These are phyloP conservation scores for Stomorhina lunata DNA, from an alignment of 2,888 invertebrate genomes.

Conservation along the genomic window DNA sequence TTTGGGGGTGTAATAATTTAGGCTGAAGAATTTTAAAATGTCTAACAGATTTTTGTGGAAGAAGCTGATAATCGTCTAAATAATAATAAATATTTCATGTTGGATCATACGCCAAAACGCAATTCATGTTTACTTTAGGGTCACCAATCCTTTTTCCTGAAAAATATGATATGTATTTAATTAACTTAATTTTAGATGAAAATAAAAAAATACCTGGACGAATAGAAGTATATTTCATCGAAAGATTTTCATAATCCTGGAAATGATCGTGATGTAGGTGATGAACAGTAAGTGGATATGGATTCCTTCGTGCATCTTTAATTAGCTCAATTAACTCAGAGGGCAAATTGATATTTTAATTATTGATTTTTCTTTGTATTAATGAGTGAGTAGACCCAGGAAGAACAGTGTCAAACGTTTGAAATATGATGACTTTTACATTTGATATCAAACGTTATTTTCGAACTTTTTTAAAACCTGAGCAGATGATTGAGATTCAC, in stretches of 20 bases:
- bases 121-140: not conserved
- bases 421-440: too few species aligned
- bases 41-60: not conserved
- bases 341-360: not conserved
- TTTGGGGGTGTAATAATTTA: not conserved
- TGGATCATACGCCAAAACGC: not conserved
- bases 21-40: not conserved
- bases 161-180: not conserved
- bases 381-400: not conserved
- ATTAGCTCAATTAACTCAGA: not conserved
- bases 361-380: conserved; percentile 1
- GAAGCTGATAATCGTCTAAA: not conserved
- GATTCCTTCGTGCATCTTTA: not conserved
- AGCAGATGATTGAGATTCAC: too few species aligned
- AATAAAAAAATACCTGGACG: not conserved
- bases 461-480: too few species aligned
- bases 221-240: conserved; percentile 1
- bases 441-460: too few species aligned
- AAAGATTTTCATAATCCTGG: not conserved
- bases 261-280: not conserved
- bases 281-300: not conserved
- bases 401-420: too few species aligned
- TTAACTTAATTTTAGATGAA: not conserved
- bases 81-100: not conserved
- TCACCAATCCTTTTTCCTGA: not conserved